Percentiles rank a stretch among this genome's conserved stretches.
Conservation (phyloP, 2,888 invertebrate species). For the Pecten maximus region DNA sequence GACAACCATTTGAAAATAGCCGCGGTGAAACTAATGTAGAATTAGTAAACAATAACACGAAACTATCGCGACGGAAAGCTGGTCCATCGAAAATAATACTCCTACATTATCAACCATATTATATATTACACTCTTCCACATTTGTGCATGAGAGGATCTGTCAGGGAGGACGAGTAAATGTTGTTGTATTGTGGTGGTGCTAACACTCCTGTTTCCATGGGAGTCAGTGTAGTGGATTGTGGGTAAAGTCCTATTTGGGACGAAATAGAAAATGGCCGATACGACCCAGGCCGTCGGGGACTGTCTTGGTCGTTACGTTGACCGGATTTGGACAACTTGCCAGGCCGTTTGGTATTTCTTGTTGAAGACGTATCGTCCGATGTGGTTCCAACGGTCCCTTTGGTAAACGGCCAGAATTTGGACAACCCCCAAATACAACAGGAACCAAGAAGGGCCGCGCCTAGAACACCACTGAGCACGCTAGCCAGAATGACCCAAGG, state of each 20-base stretch:
- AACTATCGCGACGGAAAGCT: not conserved
- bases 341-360: not conserved
- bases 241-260: not conserved
- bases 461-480: conserved; percentile 1
- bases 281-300: not conserved
- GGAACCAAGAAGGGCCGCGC: not conserved
- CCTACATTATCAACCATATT: not conserved
- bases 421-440: not conserved
- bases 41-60: too few species aligned
- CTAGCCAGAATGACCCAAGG: conserved; percentile 9
- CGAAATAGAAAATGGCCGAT: not conserved
- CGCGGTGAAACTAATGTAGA: too few species aligned
- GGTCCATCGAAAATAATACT: not conserved
- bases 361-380: not conserved
- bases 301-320: not conserved
- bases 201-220: not conserved
- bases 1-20: too few species aligned
- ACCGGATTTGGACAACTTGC: not conserved
- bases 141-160: not conserved
- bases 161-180: not conserved
- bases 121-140: not conserved
- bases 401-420: not conserved
- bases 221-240: not conserved
- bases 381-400: not conserved
- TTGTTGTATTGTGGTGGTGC: not conserved